phyloP scores from a whole-genome alignment of 2,797 vertebrate species.

The Platyrinchus mystaceus region DNA sequence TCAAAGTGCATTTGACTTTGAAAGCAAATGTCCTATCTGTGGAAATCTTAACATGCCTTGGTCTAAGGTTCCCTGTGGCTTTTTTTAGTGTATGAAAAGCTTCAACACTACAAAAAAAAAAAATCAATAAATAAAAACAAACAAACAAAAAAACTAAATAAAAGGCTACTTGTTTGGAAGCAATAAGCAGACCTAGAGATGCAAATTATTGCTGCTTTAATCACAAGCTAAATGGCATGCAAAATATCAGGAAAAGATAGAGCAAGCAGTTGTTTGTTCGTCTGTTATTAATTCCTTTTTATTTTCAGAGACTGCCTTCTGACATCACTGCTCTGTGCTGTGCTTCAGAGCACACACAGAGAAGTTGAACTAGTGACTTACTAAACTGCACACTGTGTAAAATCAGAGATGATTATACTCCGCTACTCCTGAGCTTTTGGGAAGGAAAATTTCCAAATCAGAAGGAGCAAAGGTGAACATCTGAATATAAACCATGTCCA shows the following conservation, averaged over 20 bases:
- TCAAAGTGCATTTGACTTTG: constrained; percentile 15
- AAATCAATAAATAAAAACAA: background rate
- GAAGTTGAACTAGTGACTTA: background rate
- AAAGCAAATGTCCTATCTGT: background rate
- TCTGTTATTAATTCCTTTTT: constrained; percentile 35
- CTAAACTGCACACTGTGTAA: constrained; percentile 8
- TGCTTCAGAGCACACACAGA: background rate
- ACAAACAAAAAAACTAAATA: background rate
- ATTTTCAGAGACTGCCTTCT: constrained; percentile 1
- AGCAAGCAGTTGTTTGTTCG: constrained; percentile 69
- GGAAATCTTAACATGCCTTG: constrained; percentile 1
- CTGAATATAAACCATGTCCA: background rate
- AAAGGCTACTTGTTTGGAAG: constrained; percentile 48
- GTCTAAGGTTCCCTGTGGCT: constrained; percentile 5
- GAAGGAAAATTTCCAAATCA: background rate
- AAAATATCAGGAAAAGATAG: constrained; percentile 62
- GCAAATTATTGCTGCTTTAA: constrained; percentile 67
- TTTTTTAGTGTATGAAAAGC: constrained; percentile 36
- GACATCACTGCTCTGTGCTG: background rate
- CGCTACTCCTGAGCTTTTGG: background rate
- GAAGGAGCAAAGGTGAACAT: background rate
- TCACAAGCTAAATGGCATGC: constrained; percentile 65
- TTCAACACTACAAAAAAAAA: constrained; percentile 20
- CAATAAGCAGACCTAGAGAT: constrained; percentile 61
- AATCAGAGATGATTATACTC: background rate